Conservation (phyloP, 2,888 invertebrate species). For the Thera obeliscata region DNA sequence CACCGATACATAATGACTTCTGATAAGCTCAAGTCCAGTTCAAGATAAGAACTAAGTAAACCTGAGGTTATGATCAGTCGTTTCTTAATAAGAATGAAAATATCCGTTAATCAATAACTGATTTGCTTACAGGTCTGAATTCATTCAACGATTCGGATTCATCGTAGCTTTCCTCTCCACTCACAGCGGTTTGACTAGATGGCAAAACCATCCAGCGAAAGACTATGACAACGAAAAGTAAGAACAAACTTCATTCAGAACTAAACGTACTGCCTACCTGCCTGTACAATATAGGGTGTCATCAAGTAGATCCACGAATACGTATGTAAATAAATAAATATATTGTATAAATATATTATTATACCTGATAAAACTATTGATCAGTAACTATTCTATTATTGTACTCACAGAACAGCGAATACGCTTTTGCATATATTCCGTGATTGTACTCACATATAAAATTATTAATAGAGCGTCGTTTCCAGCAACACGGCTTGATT, state of each 20-base stretch:
- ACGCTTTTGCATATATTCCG: no score
- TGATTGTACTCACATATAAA: no score
- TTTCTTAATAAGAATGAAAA: not conserved
- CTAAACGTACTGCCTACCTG: not conserved
- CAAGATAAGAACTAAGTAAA: no score
- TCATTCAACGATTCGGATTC: conserved; percentile 93
- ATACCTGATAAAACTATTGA: no score
- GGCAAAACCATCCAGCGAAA: conserved; percentile 88
- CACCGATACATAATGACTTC: not conserved
- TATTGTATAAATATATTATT: no score
- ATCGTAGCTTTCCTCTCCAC: conserved; percentile 95
- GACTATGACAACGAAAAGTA: conserved; percentile 73
- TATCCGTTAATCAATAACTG: not conserved
- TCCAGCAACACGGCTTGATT: no score
- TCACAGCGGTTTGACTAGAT: conserved; percentile 94
- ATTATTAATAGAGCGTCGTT: no score
- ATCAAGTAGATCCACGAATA: not conserved
- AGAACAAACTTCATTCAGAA: conserved; percentile 4
- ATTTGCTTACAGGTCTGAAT: conserved; percentile 87
- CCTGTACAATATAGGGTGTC: not conserved
- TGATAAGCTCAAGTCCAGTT: not conserved
- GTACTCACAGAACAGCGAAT: no score
- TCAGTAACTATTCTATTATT: no score
- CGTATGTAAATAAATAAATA: not conserved
- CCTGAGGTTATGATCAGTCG: no score